These are phyloP conservation scores for Malacoraja senta DNA, from an alignment of 2,797 vertebrate species.

Conservation along the genomic window DNA sequence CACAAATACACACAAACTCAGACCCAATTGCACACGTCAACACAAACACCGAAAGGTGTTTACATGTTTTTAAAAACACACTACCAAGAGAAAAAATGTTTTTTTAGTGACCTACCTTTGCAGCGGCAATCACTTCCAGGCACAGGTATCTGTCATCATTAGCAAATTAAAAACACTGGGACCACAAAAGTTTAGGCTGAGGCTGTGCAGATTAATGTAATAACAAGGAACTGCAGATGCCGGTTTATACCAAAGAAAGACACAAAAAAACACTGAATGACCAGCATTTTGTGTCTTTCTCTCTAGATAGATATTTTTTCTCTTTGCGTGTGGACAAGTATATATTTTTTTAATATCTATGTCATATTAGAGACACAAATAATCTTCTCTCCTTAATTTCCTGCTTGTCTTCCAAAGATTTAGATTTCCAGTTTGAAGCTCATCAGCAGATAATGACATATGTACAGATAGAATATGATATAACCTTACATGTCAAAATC, in stretches of 20 bases:
- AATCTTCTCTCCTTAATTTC: not conserved
- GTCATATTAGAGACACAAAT: not conserved
- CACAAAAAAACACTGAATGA: too few relatives aligned
- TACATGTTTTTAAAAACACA: too few relatives aligned
- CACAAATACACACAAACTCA: not conserved
- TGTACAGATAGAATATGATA: not conserved
- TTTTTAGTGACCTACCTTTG: conserved; percentile 14
- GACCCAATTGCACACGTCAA: too few relatives aligned
- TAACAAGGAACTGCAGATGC: too few relatives aligned
- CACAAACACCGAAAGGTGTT: not conserved
- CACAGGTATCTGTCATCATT: not conserved
- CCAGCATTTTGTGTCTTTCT: too few relatives aligned
- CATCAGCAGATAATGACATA: not conserved
- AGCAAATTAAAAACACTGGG: not conserved
- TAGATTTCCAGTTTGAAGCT: not conserved
- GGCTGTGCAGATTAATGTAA: too few relatives aligned
- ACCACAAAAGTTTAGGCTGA: not conserved
- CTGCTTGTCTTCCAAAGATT: not conserved
- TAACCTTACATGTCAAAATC: not conserved
- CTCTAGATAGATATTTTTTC: not conserved
- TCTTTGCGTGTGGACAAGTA: not conserved
- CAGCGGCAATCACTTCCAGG: not conserved
- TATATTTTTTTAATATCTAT: not conserved
- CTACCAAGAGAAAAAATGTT: too few relatives aligned
- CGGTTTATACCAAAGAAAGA: too few relatives aligned